Conservation (phyloP, 2,888 invertebrate species). For the Globia sparganii region DNA sequence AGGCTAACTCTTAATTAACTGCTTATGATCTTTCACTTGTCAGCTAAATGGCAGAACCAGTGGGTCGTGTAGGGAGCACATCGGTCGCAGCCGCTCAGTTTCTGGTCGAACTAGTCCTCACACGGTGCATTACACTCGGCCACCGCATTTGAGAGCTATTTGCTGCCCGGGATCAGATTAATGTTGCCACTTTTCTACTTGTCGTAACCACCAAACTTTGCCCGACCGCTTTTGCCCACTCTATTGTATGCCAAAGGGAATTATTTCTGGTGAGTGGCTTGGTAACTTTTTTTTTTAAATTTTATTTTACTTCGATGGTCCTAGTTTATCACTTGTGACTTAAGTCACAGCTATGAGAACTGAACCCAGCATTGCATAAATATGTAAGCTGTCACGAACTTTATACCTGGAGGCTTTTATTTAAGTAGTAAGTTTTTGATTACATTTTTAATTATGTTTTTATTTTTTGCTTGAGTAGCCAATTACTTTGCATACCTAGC, state of each 20-base stretch:
- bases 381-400: too few relatives aligned
- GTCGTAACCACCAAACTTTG: conserved; percentile 82
- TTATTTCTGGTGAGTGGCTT: conserved; percentile 57
- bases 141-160: conserved; percentile 88
- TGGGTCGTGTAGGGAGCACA: conserved; percentile 67
- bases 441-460: too few relatives aligned
- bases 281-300: too few relatives aligned
- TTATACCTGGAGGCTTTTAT: too few relatives aligned
- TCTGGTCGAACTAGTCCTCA: conserved; percentile 84
- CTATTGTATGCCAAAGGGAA: conserved; percentile 68
- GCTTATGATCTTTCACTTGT: conserved; percentile 22
- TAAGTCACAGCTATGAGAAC: too few relatives aligned
- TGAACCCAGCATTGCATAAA: too few relatives aligned
- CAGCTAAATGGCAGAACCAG: conserved; percentile 12
- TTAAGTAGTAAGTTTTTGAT: too few relatives aligned
- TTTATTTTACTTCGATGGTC: too few relatives aligned
- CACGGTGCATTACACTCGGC: conserved; percentile 88
- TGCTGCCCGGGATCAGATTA: conserved; percentile 88
- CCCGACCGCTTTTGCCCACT: conserved; percentile 63
- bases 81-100: conserved; percentile 79
- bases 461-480: too few relatives aligned
- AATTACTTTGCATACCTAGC: too few relatives aligned
- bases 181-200: conserved; percentile 89
- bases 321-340: too few relatives aligned
- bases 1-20: neutral